Conservation (phyloP, 2,797 vertebrate genomes). For the Loris lydekkerianus region DNA sequence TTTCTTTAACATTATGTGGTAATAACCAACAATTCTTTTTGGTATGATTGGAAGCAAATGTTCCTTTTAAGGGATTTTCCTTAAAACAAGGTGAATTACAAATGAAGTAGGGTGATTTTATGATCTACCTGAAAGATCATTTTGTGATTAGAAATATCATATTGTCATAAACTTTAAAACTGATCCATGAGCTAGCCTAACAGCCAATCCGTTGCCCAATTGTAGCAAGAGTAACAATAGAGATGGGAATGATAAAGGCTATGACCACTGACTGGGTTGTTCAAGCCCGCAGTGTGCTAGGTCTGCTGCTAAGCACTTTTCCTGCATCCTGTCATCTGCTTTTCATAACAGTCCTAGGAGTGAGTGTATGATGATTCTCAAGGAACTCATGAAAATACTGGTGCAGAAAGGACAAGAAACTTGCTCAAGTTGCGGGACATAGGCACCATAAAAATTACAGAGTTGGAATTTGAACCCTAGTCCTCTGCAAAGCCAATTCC, state of each 20-base stretch:
- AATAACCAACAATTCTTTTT: slow-evolving; percentile 20
- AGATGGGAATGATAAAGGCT: background rate
- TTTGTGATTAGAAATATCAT: background rate
- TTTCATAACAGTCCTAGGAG: background rate
- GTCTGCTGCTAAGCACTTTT: background rate
- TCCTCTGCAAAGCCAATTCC: background rate
- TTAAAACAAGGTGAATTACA: background rate
- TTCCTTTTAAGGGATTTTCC: slow-evolving; percentile 1
- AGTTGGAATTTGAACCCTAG: background rate
- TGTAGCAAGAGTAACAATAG: background rate
- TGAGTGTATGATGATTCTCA: fast-evolving
- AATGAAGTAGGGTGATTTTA: background rate
- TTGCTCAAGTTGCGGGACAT: background rate
- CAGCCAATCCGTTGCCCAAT: background rate
- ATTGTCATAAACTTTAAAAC: background rate
- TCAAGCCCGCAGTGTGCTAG: background rate
- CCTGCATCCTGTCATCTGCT: background rate
- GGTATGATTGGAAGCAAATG: background rate
- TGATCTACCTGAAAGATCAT: background rate
- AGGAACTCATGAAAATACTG: background rate
- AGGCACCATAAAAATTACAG: background rate
- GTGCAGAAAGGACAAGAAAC: background rate
- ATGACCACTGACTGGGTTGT: background rate
- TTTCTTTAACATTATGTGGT: slow-evolving; percentile 30
- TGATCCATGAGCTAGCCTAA: background rate